phyloP scores from a whole-genome alignment of 2,797 vertebrate species.

The Micropoecilia bifurca region DNA sequence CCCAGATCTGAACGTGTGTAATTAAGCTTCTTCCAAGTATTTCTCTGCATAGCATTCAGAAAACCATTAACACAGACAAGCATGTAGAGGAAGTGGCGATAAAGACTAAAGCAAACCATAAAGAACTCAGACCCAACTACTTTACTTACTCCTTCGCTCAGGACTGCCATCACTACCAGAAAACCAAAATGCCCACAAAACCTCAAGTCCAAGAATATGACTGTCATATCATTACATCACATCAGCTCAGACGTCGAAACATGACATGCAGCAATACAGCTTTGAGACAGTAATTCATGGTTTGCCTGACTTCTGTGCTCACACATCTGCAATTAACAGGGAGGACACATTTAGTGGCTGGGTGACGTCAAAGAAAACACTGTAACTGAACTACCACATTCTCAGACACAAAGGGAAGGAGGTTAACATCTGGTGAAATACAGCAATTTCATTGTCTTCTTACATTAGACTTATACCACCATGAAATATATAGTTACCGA shows the following conservation, averaged over 20 bases:
- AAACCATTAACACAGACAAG: neutral
- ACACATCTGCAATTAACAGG: slow-evolving; percentile 32
- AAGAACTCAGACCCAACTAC: slow-evolving; percentile 14
- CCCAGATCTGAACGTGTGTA: slow-evolving; percentile 20
- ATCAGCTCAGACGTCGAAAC: slow-evolving; percentile 28
- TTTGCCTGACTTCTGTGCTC: slow-evolving; percentile 39
- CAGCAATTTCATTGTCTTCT: neutral
- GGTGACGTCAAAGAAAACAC: slow-evolving; percentile 3
- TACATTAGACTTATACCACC: neutral
- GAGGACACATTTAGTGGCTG: slow-evolving; percentile 28
- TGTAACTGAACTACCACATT: neutral
- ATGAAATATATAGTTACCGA: neutral
- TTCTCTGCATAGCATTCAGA: slow-evolving; percentile 2
- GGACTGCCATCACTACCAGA: slow-evolving; percentile 36
- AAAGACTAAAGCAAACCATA: neutral
- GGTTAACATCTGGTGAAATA: neutral
- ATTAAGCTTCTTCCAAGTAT: neutral
- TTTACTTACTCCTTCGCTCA: slow-evolving; percentile 69
- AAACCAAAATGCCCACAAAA: slow-evolving; percentile 28
- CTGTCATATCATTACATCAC: slow-evolving; percentile 48
- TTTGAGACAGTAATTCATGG: slow-evolving; percentile 2
- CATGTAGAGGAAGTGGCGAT: neutral
- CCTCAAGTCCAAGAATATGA: slow-evolving; percentile 28
- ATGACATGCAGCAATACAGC: slow-evolving; percentile 7
- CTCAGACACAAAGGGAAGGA: neutral